Base-by-base conservation (phyloP, 2,888 invertebrate genomes). In the Elmis aenea region DNA sequence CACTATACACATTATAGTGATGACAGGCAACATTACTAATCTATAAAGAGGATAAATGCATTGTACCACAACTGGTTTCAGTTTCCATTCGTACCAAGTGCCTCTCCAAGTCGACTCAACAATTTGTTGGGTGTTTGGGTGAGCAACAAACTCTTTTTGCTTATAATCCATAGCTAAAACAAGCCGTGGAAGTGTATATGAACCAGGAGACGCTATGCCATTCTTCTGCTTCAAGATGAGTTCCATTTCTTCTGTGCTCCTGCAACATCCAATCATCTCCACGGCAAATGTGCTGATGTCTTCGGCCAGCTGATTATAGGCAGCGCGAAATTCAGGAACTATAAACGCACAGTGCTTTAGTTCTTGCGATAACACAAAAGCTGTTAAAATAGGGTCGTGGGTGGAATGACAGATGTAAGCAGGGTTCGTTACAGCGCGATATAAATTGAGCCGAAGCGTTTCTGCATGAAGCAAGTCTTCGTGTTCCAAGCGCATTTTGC, bases 111-210 rank as follows among this genome's bases (percentile, higher is more conserved):
- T 76, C 16, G 74, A 72, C 48, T 81, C 79, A 48, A 85, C 59
- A 27, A 68, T 61, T 67, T 82, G 80, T 58, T 86, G 85, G 10
- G 82, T 79, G 58, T 84, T 81, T 1, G 83, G 79, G 64, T 85
- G 84, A 3, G 84, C 83, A 0, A 85, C 81, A 57, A 86, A 85
- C 57, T 77, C 77, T 56, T 82, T 84, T 54, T 85, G 83, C 45
- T 76, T 75, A 52, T 73, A 77, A 54, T 82, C 76, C 52, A 85
- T 72, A 1, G 85, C 85, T 61, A 82, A 68, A 14, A 81, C 70
- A 5, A 85, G 67, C 32, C 84, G 70, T 1, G 85, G 85, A 48
- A 79, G 74, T 1, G 71, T 63, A 40, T 79, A 77, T 32, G 72
- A 67, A 3, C 66, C 64, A 2, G 68, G 61, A 26, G 62, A 61